phyloP scores from a whole-genome alignment of 23 tunicate species.

The Botrylloides violaceus region DNA sequence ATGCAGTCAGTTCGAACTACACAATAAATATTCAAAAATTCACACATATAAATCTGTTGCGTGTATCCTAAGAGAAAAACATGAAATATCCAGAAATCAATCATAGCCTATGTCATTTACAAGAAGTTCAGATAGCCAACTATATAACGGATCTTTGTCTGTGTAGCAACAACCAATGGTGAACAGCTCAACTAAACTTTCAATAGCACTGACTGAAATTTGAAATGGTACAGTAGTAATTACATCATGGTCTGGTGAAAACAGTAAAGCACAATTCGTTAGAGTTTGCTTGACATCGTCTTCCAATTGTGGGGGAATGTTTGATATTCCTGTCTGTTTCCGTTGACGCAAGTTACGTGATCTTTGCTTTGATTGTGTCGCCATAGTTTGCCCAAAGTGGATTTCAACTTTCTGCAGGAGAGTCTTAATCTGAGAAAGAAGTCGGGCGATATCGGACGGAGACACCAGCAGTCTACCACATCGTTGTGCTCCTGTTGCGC shows the following conservation, averaged over 20 bases:
- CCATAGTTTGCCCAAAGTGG: conserved; percentile 25
- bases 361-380: not conserved
- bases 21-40: not conserved
- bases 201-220: conserved; percentile 30
- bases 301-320: conserved; percentile 40
- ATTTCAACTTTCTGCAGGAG: conserved; percentile 24
- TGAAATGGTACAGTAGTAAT: conserved; percentile 51
- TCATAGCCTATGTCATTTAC: not conserved
- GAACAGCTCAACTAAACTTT: conserved; percentile 49
- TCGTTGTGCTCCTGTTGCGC: conserved; percentile 10
- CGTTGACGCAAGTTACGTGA: conserved; percentile 10
- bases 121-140: conserved; percentile 51
- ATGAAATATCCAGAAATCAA: not conserved
- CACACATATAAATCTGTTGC: not conserved
- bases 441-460: conserved; percentile 12
- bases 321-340: conserved; percentile 9
- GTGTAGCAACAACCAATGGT: conserved; percentile 62
- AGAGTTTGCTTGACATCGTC: conserved; percentile 67
- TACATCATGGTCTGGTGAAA: conserved; percentile 46
- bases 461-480: conserved; percentile 14
- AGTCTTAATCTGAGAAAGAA: conserved; percentile 15
- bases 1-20: not conserved
- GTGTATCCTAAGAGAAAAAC: not conserved
- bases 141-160: conserved; percentile 35
- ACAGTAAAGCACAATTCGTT: conserved; percentile 28